Conservation (phyloP, 2,113 vertebrate species). For the Verasper variegatus region DNA sequence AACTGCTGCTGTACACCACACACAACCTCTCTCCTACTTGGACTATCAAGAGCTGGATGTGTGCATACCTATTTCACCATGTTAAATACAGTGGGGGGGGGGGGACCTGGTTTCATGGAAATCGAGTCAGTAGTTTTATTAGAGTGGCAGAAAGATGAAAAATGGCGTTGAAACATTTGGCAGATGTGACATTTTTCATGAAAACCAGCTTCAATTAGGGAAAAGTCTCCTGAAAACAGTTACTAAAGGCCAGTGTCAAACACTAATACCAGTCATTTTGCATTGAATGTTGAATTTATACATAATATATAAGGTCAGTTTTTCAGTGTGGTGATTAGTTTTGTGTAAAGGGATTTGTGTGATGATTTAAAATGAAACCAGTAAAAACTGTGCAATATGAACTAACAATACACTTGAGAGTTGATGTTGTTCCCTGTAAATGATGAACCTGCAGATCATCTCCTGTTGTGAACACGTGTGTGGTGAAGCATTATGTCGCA, state of each 20-base stretch:
- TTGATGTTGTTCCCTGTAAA: not conserved
- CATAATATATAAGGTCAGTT: slow-evolving; percentile 3
- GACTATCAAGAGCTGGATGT: not conserved
- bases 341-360: slow-evolving; percentile 35
- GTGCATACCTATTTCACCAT: not conserved
- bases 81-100: not conserved
- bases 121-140: not conserved
- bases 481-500: slow-evolving; percentile 30
- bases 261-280: slow-evolving; percentile 44
- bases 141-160: no score
- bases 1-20: not conserved
- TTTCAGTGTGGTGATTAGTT: slow-evolving; percentile 18
- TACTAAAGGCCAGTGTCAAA: slow-evolving; percentile 34
- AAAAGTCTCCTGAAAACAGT: not conserved
- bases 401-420: not conserved
- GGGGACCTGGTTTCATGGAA: not conserved
- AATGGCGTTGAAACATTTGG: no score
- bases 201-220: not conserved
- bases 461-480: not conserved
- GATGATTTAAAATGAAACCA: slow-evolving; percentile 26
- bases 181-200: not conserved
- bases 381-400: slow-evolving; percentile 65
- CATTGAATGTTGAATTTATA: slow-evolving; percentile 19
- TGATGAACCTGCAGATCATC: slow-evolving; percentile 7
- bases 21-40: not conserved